Conservation (phyloP, 37 sponge, comb jelly and placozoan species). For the Dysidea cf. avara region DNA sequence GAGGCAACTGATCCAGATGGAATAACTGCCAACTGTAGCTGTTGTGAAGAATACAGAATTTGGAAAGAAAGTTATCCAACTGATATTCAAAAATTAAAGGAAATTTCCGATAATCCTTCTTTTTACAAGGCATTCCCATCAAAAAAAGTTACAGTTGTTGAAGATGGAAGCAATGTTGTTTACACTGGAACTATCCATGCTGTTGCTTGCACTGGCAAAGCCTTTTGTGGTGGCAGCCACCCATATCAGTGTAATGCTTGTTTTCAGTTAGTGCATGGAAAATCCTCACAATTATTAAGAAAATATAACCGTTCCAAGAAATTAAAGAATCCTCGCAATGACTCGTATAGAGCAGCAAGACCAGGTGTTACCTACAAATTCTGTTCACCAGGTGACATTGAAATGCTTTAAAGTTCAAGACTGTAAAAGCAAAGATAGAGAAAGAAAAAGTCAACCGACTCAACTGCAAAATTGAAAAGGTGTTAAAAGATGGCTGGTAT, state of each 20-base stretch:
- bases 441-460: too few species aligned
- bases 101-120: not conserved
- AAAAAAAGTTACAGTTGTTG: too few species aligned
- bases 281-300: not conserved
- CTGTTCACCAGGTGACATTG: not conserved
- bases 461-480: not conserved
- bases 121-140: too few species aligned
- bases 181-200: too few species aligned
- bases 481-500: constrained; percentile 12
- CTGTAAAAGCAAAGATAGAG: too few species aligned
- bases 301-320: not conserved
- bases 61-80: not conserved
- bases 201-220: not conserved
- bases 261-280: not conserved
- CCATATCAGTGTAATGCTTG: constrained; percentile 4
- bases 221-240: not conserved
- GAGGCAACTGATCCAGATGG: too few species aligned
- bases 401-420: too few species aligned
- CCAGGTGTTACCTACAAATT: not conserved
- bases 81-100: not conserved
- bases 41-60: not conserved
- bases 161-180: too few species aligned
- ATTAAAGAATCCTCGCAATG: not conserved
- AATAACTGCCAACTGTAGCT: not conserved
- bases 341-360: too few species aligned